Conservation (phyloP, 2,113 vertebrate genomes). For the Tor tambroides region DNA sequence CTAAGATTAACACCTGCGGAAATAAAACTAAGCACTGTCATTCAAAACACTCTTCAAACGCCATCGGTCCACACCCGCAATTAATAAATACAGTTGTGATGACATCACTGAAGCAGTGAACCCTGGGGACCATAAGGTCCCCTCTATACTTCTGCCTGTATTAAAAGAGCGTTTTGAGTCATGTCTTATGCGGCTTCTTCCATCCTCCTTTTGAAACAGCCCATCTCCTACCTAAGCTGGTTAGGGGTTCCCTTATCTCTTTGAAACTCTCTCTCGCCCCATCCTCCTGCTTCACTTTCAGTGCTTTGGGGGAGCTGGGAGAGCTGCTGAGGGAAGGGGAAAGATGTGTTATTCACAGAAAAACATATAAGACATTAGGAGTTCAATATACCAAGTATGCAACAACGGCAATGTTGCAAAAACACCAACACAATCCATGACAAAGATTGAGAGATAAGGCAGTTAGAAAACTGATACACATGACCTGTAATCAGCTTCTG, state of each 20-base stretch:
- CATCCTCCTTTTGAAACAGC: conserved; percentile 80
- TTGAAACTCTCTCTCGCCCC: conserved; percentile 81
- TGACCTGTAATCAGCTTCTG: not conserved
- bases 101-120: not conserved
- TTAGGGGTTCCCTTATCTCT: conserved; percentile 82
- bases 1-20: not conserved
- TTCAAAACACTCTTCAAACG: not conserved
- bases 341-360: conserved; percentile 79
- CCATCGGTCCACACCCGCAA: not conserved
- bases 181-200: conserved; percentile 65
- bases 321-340: conserved; percentile 86
- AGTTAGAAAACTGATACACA: not conserved
- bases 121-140: conserved; percentile 45
- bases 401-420: conserved; percentile 22
- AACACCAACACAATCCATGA: not conserved
- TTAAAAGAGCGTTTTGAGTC: conserved; percentile 63
- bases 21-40: not conserved
- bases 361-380: conserved; percentile 56
- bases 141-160: conserved; percentile 43
- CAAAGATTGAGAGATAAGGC: not conserved
- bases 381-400: conserved; percentile 51
- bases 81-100: not conserved
- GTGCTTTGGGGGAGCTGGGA: conserved; percentile 82
- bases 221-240: conserved; percentile 86
- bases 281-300: conserved; percentile 84